A percentile compares a stretch with the other conserved stretches of the same genome.
phyloP scores from a whole-genome alignment of 2,113 vertebrate species.

The Carassius auratus region DNA sequence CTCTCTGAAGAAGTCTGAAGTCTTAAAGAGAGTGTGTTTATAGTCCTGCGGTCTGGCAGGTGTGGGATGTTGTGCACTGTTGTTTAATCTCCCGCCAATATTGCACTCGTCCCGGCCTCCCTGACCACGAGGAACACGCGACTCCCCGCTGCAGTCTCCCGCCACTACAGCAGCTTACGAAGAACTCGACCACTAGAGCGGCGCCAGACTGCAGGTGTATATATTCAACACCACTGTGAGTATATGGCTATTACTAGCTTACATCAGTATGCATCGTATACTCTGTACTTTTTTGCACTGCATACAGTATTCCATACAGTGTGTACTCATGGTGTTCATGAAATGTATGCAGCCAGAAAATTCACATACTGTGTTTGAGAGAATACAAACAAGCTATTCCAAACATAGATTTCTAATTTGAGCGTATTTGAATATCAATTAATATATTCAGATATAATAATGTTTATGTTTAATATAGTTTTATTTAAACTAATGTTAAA shows the following conservation, averaged over 20 bases:
- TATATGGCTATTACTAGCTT: background rate
- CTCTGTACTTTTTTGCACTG: background rate
- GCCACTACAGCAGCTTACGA: background rate
- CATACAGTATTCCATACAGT: background rate
- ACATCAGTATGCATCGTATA: background rate
- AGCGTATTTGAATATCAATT: background rate
- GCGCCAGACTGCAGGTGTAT: conserved; percentile 22
- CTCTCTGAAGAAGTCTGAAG: background rate
- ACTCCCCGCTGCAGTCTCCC: conserved; percentile 6
- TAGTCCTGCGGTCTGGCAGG: conserved; percentile 80
- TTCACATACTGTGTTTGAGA: background rate
- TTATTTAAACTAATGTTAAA: background rate
- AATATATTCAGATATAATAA: background rate
- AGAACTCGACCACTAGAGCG: background rate
- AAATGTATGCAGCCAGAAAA: background rate
- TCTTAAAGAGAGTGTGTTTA: background rate
- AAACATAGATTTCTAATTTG: background rate
- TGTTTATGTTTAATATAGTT: background rate
- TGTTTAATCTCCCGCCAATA: conserved; percentile 85
- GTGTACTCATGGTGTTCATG: background rate
- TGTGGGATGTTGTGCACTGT: conserved; percentile 89
- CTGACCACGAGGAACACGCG: conserved; percentile 72
- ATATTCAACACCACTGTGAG: background rate
- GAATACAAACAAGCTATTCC: background rate
- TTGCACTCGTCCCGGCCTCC: conserved; percentile 98